These are phyloP conservation scores for Latheticus oryzae DNA, from an alignment of 2,888 invertebrate genomes.

Conservation along the genomic window DNA sequence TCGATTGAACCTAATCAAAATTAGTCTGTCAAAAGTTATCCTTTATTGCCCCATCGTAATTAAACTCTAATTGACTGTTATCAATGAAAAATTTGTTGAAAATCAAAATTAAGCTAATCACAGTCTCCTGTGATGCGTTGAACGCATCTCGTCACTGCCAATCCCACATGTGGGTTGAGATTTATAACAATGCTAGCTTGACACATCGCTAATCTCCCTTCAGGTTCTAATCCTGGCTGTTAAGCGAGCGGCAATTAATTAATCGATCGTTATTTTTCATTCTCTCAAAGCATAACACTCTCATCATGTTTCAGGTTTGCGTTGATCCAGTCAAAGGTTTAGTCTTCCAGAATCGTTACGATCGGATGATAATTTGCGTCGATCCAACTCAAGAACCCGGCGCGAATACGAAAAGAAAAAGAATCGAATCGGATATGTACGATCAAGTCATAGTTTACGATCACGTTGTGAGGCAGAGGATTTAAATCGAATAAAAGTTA, in stretches of 20 bases:
- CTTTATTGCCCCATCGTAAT: too few relatives aligned
- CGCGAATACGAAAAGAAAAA: slow-evolving; percentile 74
- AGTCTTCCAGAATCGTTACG: slow-evolving; percentile 83
- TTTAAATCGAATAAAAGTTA: slow-evolving; percentile 48
- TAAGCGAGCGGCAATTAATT: slow-evolving; percentile 9
- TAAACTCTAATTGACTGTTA: too few relatives aligned
- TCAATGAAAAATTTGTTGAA: too few relatives aligned
- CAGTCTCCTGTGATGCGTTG: too few relatives aligned
- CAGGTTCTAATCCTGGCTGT: slow-evolving; percentile 6
- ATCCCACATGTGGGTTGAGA: neutral
- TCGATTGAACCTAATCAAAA: too few relatives aligned
- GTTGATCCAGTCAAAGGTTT: slow-evolving; percentile 80
- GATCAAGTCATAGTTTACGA: slow-evolving; percentile 84
- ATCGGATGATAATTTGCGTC: slow-evolving; percentile 80
- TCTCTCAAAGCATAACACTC: too few relatives aligned
- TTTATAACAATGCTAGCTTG: slow-evolving; percentile 11
- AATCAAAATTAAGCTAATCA: too few relatives aligned
- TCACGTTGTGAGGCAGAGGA: slow-evolving; percentile 74
- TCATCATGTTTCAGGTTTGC: slow-evolving; percentile 66
- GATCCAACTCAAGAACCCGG: slow-evolving; percentile 75
- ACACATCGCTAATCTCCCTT: slow-evolving; percentile 18
- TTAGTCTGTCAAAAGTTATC: too few relatives aligned
- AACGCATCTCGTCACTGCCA: too few relatives aligned
- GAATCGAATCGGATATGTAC: slow-evolving; percentile 75
- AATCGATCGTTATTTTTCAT: too few relatives aligned